Evolutionary conservation across 2,797 vertebrate genomes (phyloP), one percentile per base, ranked within the genome.

Genomic region (Limosa lapponica): DNA sequence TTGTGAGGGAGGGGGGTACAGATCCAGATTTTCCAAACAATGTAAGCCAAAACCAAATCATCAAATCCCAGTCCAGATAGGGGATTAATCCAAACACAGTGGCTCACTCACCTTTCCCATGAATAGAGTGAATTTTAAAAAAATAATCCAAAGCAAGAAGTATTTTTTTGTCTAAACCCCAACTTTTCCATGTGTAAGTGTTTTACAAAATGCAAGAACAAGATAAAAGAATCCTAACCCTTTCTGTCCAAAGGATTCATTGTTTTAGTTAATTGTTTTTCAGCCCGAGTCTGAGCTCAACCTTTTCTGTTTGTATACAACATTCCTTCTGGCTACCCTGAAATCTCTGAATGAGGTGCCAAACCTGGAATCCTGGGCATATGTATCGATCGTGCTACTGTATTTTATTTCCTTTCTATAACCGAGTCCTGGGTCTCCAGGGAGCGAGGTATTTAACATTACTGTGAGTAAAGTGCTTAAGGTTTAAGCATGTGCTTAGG

Each of bases 391-490:
- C 1, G 2, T 67, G 43, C 8, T 49, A 14, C 8, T 55, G 41
- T 59, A 20, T 66, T 86, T 88, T 84, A 62, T 92, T 91, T 91
- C 49, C 30, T 67, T 79, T 77, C 36, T 82, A 3, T 39, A 86
- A 46, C 20, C 0, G 0, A 77, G 30, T 51, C 24, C 52, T 87
- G 41, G 6, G 18, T 79, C 44, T 87, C 57, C 79, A 69, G 52
- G 28, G 37, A 83, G 57, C 44, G 67, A 77, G 6, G 16, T 61
- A 27, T 69, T 84, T 84, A 82, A 70, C 23, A 46, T 25, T 15
- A 28, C 32, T 24, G 19, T 64, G 39, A 78, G 24, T 69, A 58
- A 93, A 94, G 44, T 74, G 48, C 22, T 67, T 77, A 71, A 85
- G 36, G 15, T 70, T 89, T 92, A 89, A 87, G 32, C 16, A 19